phyloP scores from a whole-genome alignment of 2,888 invertebrate species.

The Chirona hameri region DNA sequence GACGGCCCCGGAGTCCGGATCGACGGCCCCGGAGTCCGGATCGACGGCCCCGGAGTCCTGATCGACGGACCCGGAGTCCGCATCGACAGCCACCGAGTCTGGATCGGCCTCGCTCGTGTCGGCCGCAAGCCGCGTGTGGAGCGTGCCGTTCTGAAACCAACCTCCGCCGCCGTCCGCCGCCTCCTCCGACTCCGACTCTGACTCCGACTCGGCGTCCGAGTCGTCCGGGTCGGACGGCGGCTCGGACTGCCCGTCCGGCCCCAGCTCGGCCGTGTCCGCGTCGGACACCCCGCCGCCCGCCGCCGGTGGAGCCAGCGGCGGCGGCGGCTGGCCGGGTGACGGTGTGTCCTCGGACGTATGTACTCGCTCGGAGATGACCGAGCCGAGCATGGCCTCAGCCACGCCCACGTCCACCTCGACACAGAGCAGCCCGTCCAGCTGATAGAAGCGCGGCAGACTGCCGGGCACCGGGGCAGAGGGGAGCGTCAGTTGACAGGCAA shows the following conservation, averaged over 20 bases:
- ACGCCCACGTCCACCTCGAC: not conserved
- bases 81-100: too few species aligned
- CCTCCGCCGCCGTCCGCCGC: not conserved
- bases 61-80: not conserved
- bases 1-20: not conserved
- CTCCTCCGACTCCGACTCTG: not conserved
- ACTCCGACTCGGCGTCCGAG: not conserved
- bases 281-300: not conserved
- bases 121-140: too few species aligned
- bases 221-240: not conserved
- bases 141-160: too few species aligned
- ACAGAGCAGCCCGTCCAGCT: not conserved
- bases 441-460: slow-evolving; percentile 4
- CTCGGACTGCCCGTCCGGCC: not conserved
- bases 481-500: not conserved
- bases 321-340: not conserved
- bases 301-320: too few species aligned
- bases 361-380: not conserved
- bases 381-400: not conserved
- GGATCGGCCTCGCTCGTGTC: not conserved
- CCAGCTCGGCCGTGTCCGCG: not conserved
- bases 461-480: not conserved
- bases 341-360: not conserved
- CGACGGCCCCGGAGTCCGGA: not conserved
- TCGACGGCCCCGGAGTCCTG: not conserved